phyloP scores from a whole-genome alignment of 2,888 invertebrate species.

The Folsomia candida region DNA sequence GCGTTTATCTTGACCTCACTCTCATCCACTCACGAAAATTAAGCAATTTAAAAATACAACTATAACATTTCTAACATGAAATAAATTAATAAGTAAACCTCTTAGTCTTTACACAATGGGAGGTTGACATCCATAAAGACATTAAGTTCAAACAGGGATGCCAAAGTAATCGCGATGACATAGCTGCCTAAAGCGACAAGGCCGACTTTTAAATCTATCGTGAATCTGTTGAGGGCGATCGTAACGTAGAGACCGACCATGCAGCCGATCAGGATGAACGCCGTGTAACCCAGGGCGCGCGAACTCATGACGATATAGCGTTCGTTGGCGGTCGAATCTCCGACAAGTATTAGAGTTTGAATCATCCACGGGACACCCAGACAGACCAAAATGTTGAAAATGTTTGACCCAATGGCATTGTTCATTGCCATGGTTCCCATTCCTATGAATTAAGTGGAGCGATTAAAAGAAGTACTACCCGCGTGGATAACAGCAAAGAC shows the following conservation, averaged over 20 bases:
- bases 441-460: no score
- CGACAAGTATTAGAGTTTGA: background rate
- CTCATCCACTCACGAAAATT: no score
- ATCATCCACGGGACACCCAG: background rate
- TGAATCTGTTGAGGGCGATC: background rate
- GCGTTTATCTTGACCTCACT: no score
- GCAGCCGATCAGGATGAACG: background rate
- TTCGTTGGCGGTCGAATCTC: background rate
- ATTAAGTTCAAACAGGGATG: background rate
- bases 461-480: no score
- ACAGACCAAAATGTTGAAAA: background rate
- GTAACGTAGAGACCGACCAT: background rate
- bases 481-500: no score
- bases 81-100: no score
- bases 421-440: background rate
- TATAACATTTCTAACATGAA: no score
- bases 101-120: no score
- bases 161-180: background rate
- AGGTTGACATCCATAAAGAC: background rate
- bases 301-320: background rate
- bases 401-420: slow-evolving; percentile 2
- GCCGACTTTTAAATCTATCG: background rate
- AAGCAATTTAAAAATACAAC: no score
- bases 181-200: background rate
- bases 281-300: background rate